Percentiles rank a stretch among this genome's conserved stretches.
These are phyloP conservation scores for Hanleya hanleyi DNA, from an alignment of 2,888 invertebrate species.

Conservation along the genomic window DNA sequence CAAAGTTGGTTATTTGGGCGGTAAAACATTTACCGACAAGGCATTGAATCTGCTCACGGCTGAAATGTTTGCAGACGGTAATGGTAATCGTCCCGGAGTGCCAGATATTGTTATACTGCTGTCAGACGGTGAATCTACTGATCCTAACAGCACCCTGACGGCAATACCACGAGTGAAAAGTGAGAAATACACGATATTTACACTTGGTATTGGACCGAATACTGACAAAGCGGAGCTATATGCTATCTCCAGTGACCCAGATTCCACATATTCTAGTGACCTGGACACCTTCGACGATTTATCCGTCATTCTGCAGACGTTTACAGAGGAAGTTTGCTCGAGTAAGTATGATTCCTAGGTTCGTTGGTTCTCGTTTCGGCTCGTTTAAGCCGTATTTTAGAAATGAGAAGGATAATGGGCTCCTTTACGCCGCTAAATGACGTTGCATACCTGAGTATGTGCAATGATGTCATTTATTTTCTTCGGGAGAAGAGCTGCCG, in stretches of 20 bases:
- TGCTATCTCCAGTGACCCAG: background rate
- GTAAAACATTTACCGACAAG: background rate
- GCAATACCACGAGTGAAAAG: background rate
- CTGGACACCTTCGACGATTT: background rate
- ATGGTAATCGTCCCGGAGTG: background rate
- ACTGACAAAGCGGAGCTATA: background rate
- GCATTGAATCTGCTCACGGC: background rate
- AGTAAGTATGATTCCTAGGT: too few relatives aligned
- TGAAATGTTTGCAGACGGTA: background rate
- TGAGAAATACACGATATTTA: background rate
- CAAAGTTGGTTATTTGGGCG: background rate
- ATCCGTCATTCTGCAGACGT: background rate
- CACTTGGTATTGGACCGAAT: background rate
- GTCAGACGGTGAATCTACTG: background rate
- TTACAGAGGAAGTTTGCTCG: background rate
- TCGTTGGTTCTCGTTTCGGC: too few relatives aligned
- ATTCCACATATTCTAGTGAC: background rate
- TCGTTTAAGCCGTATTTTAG: too few relatives aligned
- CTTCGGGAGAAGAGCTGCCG: too few relatives aligned
- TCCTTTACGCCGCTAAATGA: too few relatives aligned
- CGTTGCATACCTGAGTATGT: too few relatives aligned
- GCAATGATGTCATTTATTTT: too few relatives aligned
- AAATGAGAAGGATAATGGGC: too few relatives aligned
- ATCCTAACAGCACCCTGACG: background rate
- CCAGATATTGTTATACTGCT: background rate